Evolutionary conservation across 1,140 invertebrate species (phyloP), one percentile per base, ranked within the genome.

Genomic region (Stegodyphus dumicola): DNA sequence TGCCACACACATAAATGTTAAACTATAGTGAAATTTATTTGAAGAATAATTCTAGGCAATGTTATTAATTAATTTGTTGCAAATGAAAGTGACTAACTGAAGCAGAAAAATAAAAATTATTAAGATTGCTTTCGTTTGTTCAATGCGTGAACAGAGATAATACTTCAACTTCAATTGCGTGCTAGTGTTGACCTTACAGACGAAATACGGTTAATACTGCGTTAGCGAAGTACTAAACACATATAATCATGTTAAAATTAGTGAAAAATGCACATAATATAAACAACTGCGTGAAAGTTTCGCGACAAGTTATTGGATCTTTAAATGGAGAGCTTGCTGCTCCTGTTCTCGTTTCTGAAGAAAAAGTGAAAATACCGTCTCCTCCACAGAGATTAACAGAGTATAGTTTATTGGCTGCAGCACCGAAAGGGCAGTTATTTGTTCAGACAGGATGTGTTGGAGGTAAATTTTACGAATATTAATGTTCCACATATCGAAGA

Each of bases 401-500:
- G 6, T 77, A 51, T 33, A 77, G 78, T 17, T 53, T 87, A 13
- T 52, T 66, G 9, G 7, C 18, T 11, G 13, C n/a, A 53, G 54
- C 64, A 6, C 78, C 73, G 18, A 83, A 77, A 65, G 73, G 75
- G 15, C 73, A 83, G 53, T 66, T 87, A 71, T 73, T 76, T 53
- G 86, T 65, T 18, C 77, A 83, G 54, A 71, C 86, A 0, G 79
- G 64, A 17, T 78, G 78, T 52, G 15, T 87, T 77, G 78, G 79
- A 81, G 77, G 76, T 78, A 77, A 77, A 49, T 15, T 77, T 66
- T 15, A 66, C 51, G 7, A 81, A 33, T 53, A 64, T 17, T 48
- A 3, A n/a, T 65, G 33, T 66, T 65, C 0, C 10, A 7, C 56
- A 51, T n/a, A n/a, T 67, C 52, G 10, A 79, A 13, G 64, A 13